These are phyloP conservation scores for Popillia japonica DNA, from an alignment of 1,140 invertebrate genomes.

Conservation along the genomic window DNA sequence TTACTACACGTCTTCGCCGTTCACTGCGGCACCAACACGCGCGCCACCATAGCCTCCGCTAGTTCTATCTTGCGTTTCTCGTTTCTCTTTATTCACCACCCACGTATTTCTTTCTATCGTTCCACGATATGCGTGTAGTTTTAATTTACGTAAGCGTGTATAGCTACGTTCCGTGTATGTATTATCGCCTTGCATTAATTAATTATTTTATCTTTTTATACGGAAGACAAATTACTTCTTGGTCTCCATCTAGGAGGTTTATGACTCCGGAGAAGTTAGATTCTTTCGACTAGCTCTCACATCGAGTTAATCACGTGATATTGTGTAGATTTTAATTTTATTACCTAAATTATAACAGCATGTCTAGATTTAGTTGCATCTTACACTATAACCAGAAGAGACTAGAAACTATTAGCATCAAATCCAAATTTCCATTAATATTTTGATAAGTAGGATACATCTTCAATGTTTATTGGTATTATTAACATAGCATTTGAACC, in stretches of 20 bases:
- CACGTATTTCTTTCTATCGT: neutral
- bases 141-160: neutral
- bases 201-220: conserved; percentile 16
- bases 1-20: conserved; percentile 1
- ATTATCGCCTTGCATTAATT: neutral
- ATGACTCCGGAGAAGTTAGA: no score
- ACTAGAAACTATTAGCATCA: no score
- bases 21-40: neutral
- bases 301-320: no score
- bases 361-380: no score
- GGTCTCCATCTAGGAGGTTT: neutral
- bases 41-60: neutral
- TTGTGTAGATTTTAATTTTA: no score
- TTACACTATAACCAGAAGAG: no score
- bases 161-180: neutral
- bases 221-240: neutral
- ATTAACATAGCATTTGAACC: no score
- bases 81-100: conserved; percentile 2
- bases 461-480: no score
- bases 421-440: no score
- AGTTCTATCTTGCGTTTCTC: neutral
- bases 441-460: no score
- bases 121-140: neutral
- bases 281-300: no score
- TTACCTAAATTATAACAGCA: no score